These are phyloP conservation scores for Pangasius krempfi DNA, from an alignment of 2,797 vertebrate genomes.

Conservation along the genomic window DNA sequence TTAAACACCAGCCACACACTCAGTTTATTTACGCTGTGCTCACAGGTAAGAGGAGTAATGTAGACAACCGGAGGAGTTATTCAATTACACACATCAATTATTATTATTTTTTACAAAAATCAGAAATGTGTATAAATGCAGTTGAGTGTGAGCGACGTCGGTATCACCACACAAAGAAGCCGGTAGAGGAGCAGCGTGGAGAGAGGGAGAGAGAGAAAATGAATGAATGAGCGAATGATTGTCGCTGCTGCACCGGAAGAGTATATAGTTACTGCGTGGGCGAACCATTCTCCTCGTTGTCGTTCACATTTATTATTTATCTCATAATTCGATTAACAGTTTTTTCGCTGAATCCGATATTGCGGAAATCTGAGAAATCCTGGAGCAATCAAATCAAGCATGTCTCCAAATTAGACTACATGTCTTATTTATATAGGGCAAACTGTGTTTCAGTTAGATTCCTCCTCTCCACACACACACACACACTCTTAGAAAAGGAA, in stretches of 20 bases:
- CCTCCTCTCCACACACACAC: not conserved
- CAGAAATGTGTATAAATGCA: not conserved
- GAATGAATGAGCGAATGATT: not conserved
- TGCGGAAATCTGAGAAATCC: not conserved
- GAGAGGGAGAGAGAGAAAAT: not conserved
- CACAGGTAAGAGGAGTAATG: slow-evolving; percentile 80
- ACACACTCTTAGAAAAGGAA: not conserved
- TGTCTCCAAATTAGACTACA: not conserved
- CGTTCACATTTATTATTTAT: not conserved
- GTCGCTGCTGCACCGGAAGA: not conserved
- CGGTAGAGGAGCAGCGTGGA: slow-evolving; percentile 30
- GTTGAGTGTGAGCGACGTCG: not conserved
- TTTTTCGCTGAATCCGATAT: not conserved
- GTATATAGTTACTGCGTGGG: not conserved
- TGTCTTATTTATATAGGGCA: slow-evolving; percentile 15
- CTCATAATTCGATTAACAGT: not conserved
- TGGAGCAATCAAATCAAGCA: not conserved
- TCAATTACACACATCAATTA: not conserved
- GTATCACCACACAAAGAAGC: slow-evolving; percentile 32
- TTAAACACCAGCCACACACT: slow-evolving; percentile 85
- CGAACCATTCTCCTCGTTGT: not conserved
- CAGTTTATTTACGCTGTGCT: slow-evolving; percentile 88
- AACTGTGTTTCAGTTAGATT: not conserved
- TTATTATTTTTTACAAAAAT: not conserved
- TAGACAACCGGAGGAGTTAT: not conserved